phyloP scores from a whole-genome alignment of 2,888 invertebrate species.

The Lampropteryx suffumata region DNA sequence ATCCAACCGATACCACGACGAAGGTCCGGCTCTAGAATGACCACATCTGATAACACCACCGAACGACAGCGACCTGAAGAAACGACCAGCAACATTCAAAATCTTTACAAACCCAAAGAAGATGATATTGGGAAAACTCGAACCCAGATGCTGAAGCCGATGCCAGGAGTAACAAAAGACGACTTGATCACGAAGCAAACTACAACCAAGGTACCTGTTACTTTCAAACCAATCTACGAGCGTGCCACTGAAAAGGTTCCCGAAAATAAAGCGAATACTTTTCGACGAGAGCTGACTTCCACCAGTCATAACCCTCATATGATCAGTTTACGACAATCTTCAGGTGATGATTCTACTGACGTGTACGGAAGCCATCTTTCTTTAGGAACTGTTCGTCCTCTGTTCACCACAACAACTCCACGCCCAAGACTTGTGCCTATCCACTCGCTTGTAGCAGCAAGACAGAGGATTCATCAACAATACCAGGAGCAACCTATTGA shows the following conservation, averaged over 20 bases:
- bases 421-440: conserved; percentile 82
- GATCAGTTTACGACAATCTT: conserved; percentile 81
- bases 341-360: conserved; percentile 86
- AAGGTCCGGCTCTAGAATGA: conserved; percentile 65
- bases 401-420: conserved; percentile 85
- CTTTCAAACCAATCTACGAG: conserved; percentile 81
- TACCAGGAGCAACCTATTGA: conserved; percentile 63
- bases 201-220: conserved; percentile 63
- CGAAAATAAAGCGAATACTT: conserved; percentile 79
- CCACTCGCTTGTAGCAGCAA: conserved; percentile 73
- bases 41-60: conserved; percentile 54
- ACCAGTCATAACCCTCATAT: conserved; percentile 82
- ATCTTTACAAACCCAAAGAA: conserved; percentile 60
- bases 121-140: conserved; percentile 58
- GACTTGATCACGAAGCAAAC: conserved; percentile 70
- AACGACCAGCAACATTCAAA: conserved; percentile 61
- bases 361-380: conserved; percentile 86
- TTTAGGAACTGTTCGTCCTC: conserved; percentile 84
- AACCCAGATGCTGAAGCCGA: conserved; percentile 66
- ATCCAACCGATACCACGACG: conserved; percentile 86
- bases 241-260: conserved; percentile 70
- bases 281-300: conserved; percentile 84
- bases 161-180: conserved; percentile 56
- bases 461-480: conserved; percentile 74
- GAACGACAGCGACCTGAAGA: conserved; percentile 56